These are phyloP conservation scores for Trichopria drosophilae DNA, from an alignment of 2,888 invertebrate species.

Conservation along the genomic window DNA sequence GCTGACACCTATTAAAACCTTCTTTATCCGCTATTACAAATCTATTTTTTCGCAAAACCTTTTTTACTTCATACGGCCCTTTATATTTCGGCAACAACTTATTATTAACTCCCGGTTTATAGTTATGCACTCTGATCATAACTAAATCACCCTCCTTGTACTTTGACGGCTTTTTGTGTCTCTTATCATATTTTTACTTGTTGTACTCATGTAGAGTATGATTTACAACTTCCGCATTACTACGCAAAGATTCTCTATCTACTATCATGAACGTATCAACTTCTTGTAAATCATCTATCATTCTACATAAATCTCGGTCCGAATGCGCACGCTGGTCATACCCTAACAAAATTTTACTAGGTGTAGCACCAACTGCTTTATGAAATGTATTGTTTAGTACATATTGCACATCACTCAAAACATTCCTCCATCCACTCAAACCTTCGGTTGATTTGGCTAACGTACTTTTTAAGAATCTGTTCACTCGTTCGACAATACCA, in stretches of 20 bases:
- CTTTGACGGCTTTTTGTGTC: slow-evolving; percentile 29
- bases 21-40: slow-evolving; percentile 2
- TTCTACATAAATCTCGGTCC: too few species aligned
- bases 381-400: slow-evolving; percentile 9
- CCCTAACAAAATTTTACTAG: too few species aligned
- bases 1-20: neutral
- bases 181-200: slow-evolving; percentile 37
- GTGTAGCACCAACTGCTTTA: too few species aligned
- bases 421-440: neutral
- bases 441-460: too few species aligned
- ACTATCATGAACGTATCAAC: too few species aligned
- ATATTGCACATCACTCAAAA: slow-evolving; percentile 3
- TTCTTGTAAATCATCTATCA: too few species aligned
- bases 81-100: slow-evolving; percentile 22
- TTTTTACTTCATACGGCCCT: slow-evolving; percentile 24
- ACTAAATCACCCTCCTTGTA: slow-evolving; percentile 21
- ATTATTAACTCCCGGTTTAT: slow-evolving; percentile 13
- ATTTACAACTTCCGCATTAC: too few species aligned
- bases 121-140: slow-evolving; percentile 14
- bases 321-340: too few species aligned
- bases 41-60: slow-evolving; percentile 8
- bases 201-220: too few species aligned
- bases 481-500: too few species aligned
- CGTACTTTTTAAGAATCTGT: too few species aligned
- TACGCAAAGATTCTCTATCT: too few species aligned